Evolutionary conservation across 2,888 invertebrate species (phyloP).

Genomic region (Pecten maximus): DNA sequence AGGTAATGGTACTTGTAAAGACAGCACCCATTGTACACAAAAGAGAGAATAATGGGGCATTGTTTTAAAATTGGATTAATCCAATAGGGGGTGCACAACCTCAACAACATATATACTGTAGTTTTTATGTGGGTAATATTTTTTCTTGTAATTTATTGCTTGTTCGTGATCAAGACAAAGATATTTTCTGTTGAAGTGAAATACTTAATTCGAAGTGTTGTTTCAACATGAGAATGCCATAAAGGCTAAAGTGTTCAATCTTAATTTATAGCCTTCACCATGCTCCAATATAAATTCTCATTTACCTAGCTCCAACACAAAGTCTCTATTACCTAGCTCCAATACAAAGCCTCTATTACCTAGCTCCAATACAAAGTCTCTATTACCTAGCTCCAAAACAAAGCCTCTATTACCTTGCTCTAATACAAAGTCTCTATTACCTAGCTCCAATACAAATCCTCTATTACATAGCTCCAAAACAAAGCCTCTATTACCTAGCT

Average conservation of each 20-base stretch:
- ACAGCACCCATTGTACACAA: not conserved
- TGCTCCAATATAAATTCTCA: too few relatives aligned
- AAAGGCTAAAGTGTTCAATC: not conserved
- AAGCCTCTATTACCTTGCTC: not conserved
- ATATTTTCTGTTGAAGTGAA: conserved; percentile 14
- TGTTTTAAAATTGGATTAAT: not conserved
- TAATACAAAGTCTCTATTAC: not conserved
- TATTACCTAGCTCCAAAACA: not conserved
- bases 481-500: not conserved
- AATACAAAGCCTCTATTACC: too few relatives aligned
- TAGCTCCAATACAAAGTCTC: too few relatives aligned
- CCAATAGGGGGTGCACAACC: not conserved
- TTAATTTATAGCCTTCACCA: not conserved
- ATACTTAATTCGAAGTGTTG: not conserved
- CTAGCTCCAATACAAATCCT: too few relatives aligned
- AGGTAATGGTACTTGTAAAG: not conserved
- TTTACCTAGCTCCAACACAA: too few relatives aligned
- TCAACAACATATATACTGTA: not conserved
- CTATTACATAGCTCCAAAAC: too few relatives aligned
- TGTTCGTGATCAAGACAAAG: conserved; percentile 12
- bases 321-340: too few relatives aligned
- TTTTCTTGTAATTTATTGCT: not conserved
- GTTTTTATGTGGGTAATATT: not conserved
- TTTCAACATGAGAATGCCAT: not conserved
- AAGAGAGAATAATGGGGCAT: not conserved